A percentile compares a stretch with the other conserved stretches of the same genome.
phyloP scores from a whole-genome alignment of 2,797 vertebrate genomes.

The Clarias pachynema region DNA sequence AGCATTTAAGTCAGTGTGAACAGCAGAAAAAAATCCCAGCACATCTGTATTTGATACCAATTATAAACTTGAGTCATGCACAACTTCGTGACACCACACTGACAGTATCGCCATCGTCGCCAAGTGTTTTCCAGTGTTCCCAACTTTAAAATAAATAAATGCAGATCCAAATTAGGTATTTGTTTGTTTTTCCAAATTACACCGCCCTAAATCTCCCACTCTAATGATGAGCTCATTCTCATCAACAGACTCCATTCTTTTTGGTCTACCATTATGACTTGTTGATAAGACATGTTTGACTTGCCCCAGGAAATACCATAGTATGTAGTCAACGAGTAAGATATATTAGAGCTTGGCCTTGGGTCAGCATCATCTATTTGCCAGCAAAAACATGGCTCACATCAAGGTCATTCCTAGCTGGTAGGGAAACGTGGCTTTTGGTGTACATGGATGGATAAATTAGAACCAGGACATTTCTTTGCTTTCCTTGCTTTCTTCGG shows the following conservation, averaged over 20 bases:
- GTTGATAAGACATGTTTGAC: constrained; percentile 14
- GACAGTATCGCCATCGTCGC: not conserved
- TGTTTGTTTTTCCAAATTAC: not conserved
- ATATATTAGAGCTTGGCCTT: constrained; percentile 29
- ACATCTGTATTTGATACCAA: not conserved
- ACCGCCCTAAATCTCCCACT: not conserved
- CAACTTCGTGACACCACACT: not conserved
- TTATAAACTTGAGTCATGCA: not conserved
- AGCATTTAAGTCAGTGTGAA: no score
- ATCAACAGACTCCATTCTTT: not conserved
- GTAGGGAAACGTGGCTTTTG: constrained; percentile 52
- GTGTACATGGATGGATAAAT: constrained; percentile 36
- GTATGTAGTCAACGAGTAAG: constrained; percentile 17
- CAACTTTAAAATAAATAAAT: not conserved
- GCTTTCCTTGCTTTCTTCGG: not conserved
- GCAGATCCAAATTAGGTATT: not conserved
- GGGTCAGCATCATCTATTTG: constrained; percentile 34
- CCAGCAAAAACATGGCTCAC: constrained; percentile 36
- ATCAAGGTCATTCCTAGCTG: constrained; percentile 50
- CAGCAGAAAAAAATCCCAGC: not conserved
- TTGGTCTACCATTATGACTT: not conserved
- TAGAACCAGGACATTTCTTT: constrained; percentile 19
- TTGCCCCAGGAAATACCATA: constrained; percentile 31
- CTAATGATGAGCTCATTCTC: not conserved
- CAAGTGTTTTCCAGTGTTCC: not conserved